These are phyloP conservation scores for Drosophila kohkoa DNA, from an alignment of 1,140 invertebrate species.

Conservation along the genomic window DNA sequence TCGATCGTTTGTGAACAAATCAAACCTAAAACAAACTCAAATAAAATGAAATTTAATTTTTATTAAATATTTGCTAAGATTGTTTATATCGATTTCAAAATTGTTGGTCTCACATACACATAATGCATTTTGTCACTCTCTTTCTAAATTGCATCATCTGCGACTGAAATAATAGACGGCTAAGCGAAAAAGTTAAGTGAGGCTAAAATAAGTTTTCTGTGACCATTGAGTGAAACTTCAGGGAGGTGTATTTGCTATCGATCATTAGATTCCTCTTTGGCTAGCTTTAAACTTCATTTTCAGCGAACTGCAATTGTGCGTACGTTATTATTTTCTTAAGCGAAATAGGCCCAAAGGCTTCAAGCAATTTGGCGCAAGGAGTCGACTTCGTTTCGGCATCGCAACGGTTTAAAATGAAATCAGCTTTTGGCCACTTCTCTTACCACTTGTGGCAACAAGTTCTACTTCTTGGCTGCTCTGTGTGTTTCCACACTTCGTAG, in stretches of 20 bases:
- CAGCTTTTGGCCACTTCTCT: constrained; percentile 41
- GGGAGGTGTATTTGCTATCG: not conserved
- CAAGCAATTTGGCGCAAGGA: constrained; percentile 2
- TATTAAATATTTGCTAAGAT: too few species aligned
- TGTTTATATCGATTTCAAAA: too few species aligned
- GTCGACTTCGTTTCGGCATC: constrained; percentile 9
- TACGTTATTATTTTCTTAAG: constrained; percentile 13
- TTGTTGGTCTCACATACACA: too few species aligned
- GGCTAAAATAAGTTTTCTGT: too few species aligned
- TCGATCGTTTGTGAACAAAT: too few species aligned
- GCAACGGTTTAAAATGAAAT: constrained; percentile 56
- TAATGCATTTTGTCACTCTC: too few species aligned
- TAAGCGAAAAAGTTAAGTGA: too few species aligned
- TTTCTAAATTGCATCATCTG: too few species aligned
- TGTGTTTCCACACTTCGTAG: constrained; percentile 20
- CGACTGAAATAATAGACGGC: too few species aligned
- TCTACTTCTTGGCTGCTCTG: constrained; percentile 13
- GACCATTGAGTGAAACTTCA: too few species aligned
- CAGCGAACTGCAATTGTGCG: not conserved
- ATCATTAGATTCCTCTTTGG: not conserved
- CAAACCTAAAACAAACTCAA: too few species aligned
- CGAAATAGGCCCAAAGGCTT: constrained; percentile 16
- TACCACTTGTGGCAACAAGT: constrained; percentile 29
- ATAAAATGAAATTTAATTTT: too few species aligned
- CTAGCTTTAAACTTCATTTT: not conserved